Conservation (phyloP, 2,888 invertebrate genomes). For the Plebejus argus region DNA sequence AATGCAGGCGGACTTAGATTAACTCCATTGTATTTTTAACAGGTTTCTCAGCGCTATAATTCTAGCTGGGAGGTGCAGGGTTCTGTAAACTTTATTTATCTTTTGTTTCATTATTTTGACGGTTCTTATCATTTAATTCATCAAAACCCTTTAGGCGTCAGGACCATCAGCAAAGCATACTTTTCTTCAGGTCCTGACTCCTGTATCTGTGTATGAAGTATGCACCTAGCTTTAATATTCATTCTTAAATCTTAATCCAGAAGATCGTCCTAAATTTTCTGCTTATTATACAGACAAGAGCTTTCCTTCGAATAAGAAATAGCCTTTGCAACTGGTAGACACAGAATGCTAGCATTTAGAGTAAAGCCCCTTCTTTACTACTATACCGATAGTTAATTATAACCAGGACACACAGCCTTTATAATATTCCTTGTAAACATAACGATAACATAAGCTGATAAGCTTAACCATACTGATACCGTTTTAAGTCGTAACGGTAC, state of each 20-base stretch:
- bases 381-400: too few relatives aligned
- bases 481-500: constrained; percentile 4
- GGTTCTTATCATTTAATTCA: background rate
- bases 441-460: constrained; percentile 11
- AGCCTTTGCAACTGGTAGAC: background rate
- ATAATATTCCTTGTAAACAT: background rate
- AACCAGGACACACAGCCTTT: background rate
- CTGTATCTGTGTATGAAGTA: background rate
- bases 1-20: constrained; percentile 22
- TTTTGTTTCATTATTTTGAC: background rate
- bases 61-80: background rate
- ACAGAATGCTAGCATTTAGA: background rate
- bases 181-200: background rate
- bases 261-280: too few relatives aligned
- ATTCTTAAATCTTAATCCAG: too few relatives aligned
- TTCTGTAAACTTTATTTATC: background rate
- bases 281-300: too few relatives aligned
- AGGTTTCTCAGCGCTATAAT: background rate
- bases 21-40: constrained; percentile 27
- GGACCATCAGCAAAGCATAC: background rate
- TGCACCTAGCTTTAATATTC: background rate
- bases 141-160: too few relatives aligned
- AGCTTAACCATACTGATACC: background rate
- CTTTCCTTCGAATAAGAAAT: background rate
- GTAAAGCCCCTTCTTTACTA: background rate